Conservation (phyloP, 2,797 vertebrate genomes). For the Mallotus villosus region DNA sequence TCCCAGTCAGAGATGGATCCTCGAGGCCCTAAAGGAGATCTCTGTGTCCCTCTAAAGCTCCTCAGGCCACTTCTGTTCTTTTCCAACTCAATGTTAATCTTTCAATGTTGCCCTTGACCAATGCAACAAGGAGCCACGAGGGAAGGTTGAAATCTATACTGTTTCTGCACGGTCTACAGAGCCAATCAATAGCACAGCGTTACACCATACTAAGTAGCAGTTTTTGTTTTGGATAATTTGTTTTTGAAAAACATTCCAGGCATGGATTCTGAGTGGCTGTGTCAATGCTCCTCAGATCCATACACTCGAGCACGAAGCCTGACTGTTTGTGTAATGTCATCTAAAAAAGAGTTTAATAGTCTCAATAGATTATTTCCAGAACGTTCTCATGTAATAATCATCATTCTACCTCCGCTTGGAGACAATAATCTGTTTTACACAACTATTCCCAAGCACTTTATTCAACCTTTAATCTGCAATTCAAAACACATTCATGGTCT, state of each 20-base stretch:
- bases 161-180: background rate
- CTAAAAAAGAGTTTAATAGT: background rate
- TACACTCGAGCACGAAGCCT: background rate
- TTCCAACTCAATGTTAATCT: background rate
- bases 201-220: background rate
- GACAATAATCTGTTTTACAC: background rate
- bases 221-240: conserved; percentile 4
- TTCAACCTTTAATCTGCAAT: conserved; percentile 32
- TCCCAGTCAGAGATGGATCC: background rate
- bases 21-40: conserved; percentile 34
- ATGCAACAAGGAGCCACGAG: background rate
- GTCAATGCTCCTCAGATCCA: no score
- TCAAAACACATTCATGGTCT: conserved; percentile 30
- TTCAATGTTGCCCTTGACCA: background rate
- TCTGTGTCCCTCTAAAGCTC: background rate
- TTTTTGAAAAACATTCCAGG: background rate
- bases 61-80: background rate
- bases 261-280: no score
- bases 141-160: background rate
- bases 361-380: background rate
- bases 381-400: background rate
- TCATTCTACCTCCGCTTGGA: background rate
- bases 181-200: background rate
- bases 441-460: background rate
- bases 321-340: background rate